Base-by-base conservation (phyloP, 1,140 invertebrate genomes). In the Brachionus plicatilis region DNA sequence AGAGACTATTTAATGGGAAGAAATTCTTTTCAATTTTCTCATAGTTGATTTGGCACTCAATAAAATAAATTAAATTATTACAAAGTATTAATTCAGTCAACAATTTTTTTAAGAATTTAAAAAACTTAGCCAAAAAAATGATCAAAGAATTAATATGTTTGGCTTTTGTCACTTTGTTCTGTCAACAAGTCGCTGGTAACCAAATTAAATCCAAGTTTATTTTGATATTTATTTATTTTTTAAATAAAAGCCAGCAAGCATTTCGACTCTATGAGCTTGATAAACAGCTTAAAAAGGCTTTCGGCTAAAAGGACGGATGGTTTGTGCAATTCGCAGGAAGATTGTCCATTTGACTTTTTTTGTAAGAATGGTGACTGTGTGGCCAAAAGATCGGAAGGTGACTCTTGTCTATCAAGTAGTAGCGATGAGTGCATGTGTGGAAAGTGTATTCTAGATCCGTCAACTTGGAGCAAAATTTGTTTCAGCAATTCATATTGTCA, bases 351-450 rank as follows among this genome's bases (percentile, higher is more conserved):
- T 33, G 79, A 20, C 9, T 82, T 82, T 82, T 82, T 82, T 45
- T 82, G 79, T 27, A 82, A 65, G 20, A 82, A 82, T 29, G 43
- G 41, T 14, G 79, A 82, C 65, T 82, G 79, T 33, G n/a, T 82
- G 0, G 79, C 79, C 11, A 82, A 82, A 27, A 17, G 53, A 82
- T 3, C 27, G 0, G 79, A 82, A 65, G 79, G 79, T n/a, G 53
- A 82, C 33, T 60, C n/a, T 1, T 82, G 79, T 60, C 45, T 82
- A 11, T 65, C 79, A 12, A 37, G 79, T 12, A 65, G 20, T 20
- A 17, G 41, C 33, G 79, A 82, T 33, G 79, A 82, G 37, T 82
- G 79, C 12, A 29, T 47, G 37, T 82, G 79, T 43, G 79, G 79
- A 43, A 68, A 65, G 20, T 82, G 79, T 47, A 50, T 76, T 12